Base-by-base conservation (phyloP, 2,888 invertebrate genomes). In the Meteorus colon region DNA sequence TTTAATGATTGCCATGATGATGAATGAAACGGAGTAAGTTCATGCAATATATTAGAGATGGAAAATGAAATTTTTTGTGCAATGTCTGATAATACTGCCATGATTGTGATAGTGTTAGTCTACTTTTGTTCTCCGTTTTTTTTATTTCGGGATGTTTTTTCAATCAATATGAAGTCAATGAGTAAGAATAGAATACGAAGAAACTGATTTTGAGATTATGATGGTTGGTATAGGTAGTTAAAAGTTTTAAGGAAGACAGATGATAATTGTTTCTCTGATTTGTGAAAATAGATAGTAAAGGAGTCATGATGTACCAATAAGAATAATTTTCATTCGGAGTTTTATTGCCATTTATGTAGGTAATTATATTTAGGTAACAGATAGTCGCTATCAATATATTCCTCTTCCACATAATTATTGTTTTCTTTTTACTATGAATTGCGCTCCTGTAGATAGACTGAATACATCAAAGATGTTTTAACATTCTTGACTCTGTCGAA, bases 241-340 rank as follows among this genome's bases (percentile, higher is more conserved):
- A 19, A 55, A 34, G 19, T 55, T 10, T 1, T 19, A 55, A 24
- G 55, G 62, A 1, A 62, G 1, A 62, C 4, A 31, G 14, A 62
- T 29, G 27, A 62, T 31, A 1, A 16, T 62, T 29, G 1, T 62
- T 62, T n/a, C 6, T 5, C 34, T 65, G 2, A 34, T 19, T 19
- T 24, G 4, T 8, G 16, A 65, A 19, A 19, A 41, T 12, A 65
- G 24, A 71, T 60, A 4, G 24, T 62, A 19, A 19, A 62, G 37
- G 60, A 16, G 24, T 24, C 16, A 41, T 16, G 31, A 37, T 70
- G 16, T 70, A 77, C 71, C 67, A 41, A 75, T 77, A 78, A 78
- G 73, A 77, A 75, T 78, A 78, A 78, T 65, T 73, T 78, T 68
- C 16, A 67, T 78, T 78, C 76, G 79, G 76, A 81, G 76, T 79